These are phyloP conservation scores for Melanotaenia duboulayi DNA, from an alignment of 2,113 vertebrate species.

Conservation along the genomic window DNA sequence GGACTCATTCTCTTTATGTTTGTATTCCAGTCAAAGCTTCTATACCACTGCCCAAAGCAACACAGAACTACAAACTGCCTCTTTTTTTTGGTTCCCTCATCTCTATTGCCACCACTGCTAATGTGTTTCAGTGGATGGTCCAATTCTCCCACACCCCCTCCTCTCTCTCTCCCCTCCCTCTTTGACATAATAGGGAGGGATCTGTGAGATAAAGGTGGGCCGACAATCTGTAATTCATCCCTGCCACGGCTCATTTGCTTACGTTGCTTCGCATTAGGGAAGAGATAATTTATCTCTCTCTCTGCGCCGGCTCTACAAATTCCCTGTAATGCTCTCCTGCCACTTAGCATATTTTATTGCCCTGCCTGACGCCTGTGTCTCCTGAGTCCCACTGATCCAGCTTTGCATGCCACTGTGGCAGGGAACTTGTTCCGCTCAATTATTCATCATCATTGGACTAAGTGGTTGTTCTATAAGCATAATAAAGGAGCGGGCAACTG, in stretches of 20 bases:
- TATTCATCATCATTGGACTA: constrained; percentile 86
- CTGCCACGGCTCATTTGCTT: constrained; percentile 86
- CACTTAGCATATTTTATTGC: constrained; percentile 89
- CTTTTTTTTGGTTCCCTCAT: constrained; percentile 1
- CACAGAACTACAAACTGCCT: constrained; percentile 19
- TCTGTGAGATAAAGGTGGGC: constrained; percentile 76
- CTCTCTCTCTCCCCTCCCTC: constrained; percentile 34
- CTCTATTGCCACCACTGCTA: constrained; percentile 21
- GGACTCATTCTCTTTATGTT: constrained; percentile 45
- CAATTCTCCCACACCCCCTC: constrained; percentile 38
- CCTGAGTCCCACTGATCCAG: constrained; percentile 74
- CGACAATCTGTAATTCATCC: constrained; percentile 85
- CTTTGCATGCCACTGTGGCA: constrained; percentile 79
- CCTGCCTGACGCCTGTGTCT: constrained; percentile 75
- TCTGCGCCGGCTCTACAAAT: constrained; percentile 68
- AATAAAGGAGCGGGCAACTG: constrained; percentile 77
- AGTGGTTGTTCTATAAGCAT: constrained; percentile 83
- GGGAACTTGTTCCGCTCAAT: constrained; percentile 85
- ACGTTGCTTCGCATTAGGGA: constrained; percentile 83
- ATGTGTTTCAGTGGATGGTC: constrained; percentile 26
- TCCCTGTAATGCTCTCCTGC: constrained; percentile 78
- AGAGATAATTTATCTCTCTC: constrained; percentile 86
- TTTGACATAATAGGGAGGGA: constrained; percentile 84
- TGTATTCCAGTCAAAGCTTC: constrained; percentile 19
- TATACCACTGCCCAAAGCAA: constrained; percentile 23